Percentiles rank a stretch among this genome's conserved stretches.
phyloP scores from a whole-genome alignment of 92 coral and sea anemone species.

The Galaxea fascicularis region DNA sequence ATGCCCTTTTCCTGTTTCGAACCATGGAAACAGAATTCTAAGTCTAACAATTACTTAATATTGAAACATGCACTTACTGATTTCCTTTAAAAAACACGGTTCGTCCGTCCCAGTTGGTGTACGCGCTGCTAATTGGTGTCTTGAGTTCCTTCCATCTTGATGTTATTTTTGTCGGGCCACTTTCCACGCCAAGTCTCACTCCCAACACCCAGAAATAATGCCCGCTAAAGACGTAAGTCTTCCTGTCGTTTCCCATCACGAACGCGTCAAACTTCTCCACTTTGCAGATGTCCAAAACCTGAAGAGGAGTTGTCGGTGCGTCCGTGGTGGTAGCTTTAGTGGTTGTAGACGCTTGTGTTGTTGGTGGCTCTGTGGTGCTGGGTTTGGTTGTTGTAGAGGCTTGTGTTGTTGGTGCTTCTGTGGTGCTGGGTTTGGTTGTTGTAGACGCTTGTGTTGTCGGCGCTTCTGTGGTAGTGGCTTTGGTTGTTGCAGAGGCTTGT shows the following conservation, averaged over 20 bases:
- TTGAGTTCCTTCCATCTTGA: slow-evolving; percentile 75
- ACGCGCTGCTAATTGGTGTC: slow-evolving; percentile 81
- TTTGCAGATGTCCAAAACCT: slow-evolving; percentile 34
- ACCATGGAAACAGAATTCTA: not conserved
- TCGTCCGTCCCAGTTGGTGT: slow-evolving; percentile 64
- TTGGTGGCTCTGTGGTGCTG: not conserved
- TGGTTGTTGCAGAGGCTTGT: not conserved
- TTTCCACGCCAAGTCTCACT: slow-evolving; percentile 35
- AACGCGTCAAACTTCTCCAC: slow-evolving; percentile 38
- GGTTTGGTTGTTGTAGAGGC: not conserved
- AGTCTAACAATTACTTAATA: not conserved
- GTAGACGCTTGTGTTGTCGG: not conserved
- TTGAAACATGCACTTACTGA: slow-evolving; percentile 49
- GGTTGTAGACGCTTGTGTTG: not conserved
- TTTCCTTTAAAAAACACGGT: slow-evolving; percentile 76
- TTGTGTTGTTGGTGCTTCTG: not conserved
- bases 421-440: not conserved
- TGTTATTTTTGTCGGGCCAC: slow-evolving; percentile 70
- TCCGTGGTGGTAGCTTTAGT: not conserved
- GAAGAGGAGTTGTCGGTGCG: not conserved
- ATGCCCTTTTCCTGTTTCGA: too few relatives aligned
- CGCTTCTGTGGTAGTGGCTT: not conserved
- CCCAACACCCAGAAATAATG: slow-evolving; percentile 45
- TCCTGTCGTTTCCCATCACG: slow-evolving; percentile 28
- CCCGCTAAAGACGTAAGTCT: slow-evolving; percentile 46